phyloP scores from a whole-genome alignment of 2,888 invertebrate genomes.

The Hirtodrosophila cameraria region DNA sequence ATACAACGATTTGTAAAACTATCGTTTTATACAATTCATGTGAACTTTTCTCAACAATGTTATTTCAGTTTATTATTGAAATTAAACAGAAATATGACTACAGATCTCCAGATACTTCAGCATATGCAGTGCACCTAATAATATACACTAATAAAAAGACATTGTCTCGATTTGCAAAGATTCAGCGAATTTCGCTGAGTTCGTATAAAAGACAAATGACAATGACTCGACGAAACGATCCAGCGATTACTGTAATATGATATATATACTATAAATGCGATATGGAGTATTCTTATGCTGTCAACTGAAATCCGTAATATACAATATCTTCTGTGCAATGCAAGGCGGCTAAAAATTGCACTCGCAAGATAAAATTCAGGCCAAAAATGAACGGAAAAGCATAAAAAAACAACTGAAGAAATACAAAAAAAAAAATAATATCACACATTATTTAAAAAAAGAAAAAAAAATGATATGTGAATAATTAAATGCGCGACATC shows the following conservation, averaged over 20 bases:
- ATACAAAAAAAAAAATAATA: constrained; percentile 1
- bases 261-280: constrained; percentile 36
- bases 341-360: constrained; percentile 63
- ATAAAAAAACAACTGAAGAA: constrained; percentile 5
- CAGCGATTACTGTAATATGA: constrained; percentile 59
- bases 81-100: background rate
- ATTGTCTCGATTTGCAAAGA: constrained; percentile 56
- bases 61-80: no score
- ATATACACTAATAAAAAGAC: background rate
- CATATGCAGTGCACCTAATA: no score
- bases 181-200: constrained; percentile 56
- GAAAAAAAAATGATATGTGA: constrained; percentile 26
- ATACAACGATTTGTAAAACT: no score
- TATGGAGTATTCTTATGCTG: no score
- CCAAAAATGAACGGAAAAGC: constrained; percentile 58
- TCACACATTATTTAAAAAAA: constrained; percentile 23
- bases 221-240: constrained; percentile 30
- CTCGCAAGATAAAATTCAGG: constrained; percentile 75
- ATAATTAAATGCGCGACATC: constrained; percentile 37
- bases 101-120: background rate
- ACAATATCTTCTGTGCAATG: constrained; percentile 46
- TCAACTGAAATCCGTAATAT: no score
- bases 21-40: no score
- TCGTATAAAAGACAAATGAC: constrained; percentile 22
- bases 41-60: no score